phyloP scores from a whole-genome alignment of 2,888 invertebrate species.

The Cataglyphis albicans region DNA sequence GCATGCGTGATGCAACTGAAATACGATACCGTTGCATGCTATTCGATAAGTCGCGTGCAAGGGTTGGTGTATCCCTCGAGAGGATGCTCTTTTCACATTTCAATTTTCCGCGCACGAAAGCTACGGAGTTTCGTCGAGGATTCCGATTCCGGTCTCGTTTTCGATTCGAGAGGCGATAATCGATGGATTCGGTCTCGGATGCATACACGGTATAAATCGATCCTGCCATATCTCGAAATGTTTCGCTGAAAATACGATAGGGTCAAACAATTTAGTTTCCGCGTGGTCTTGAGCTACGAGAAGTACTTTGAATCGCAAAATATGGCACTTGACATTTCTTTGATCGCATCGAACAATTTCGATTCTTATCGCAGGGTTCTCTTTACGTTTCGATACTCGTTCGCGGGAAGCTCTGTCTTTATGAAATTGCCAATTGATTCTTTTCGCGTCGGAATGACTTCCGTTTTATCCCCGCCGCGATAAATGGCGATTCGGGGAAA shows the following conservation, averaged over 20 bases:
- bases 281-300: neutral
- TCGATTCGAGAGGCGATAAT: constrained; percentile 61
- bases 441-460: constrained; percentile 1
- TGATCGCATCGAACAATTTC: neutral
- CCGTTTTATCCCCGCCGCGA: constrained; percentile 28
- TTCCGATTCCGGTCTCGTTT: constrained; percentile 57
- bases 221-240: constrained; percentile 52
- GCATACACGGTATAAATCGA: constrained; percentile 70
- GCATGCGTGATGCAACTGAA: neutral
- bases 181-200: constrained; percentile 67
- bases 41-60: neutral
- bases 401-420: neutral
- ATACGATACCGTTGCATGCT: neutral
- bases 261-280: neutral
- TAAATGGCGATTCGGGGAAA: constrained; percentile 26
- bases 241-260: constrained; percentile 22
- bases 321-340: no score
- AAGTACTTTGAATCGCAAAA: neutral
- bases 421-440: neutral
- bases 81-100: constrained; percentile 17
- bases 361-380: neutral
- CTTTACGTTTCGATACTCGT: neutral
- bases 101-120: neutral
- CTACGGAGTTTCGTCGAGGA: constrained; percentile 26
- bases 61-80: constrained; percentile 32